A percentile compares a stretch with the other conserved stretches of the same genome.
phyloP scores from a whole-genome alignment of 2,113 vertebrate genomes.

The Xenus cinereus region DNA sequence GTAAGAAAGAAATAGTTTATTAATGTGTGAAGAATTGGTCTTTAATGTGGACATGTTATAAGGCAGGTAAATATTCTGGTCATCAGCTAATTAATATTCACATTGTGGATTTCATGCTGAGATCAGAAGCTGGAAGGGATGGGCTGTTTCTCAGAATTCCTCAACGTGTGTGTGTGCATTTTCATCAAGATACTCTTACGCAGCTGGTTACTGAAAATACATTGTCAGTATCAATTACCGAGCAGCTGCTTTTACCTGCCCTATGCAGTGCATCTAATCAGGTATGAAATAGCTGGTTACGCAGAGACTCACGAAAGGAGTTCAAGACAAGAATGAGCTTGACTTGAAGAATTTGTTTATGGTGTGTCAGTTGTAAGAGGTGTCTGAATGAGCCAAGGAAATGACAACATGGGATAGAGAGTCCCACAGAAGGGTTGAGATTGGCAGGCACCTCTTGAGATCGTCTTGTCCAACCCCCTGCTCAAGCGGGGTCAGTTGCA shows the following conservation, averaged over 20 bases:
- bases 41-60: not conserved
- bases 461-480: fast-evolving
- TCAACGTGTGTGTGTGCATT: not conserved
- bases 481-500: not conserved
- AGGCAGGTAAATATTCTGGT: not conserved
- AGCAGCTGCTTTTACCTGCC: not conserved
- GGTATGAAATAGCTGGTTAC: not conserved
- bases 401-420: not conserved
- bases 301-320: not conserved
- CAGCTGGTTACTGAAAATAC: not conserved
- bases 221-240: not conserved
- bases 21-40: not conserved
- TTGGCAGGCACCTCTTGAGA: not conserved
- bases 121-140: not conserved
- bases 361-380: not conserved
- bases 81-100: not conserved
- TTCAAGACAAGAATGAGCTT: not conserved
- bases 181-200: not conserved
- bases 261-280: not conserved
- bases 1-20: not conserved
- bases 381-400: not conserved
- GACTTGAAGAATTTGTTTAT: not conserved
- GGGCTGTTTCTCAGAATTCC: not conserved
- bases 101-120: not conserved
- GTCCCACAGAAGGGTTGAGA: not conserved